These are phyloP conservation scores for Pomacea maculata DNA, from an alignment of 1,140 invertebrate genomes.

Conservation along the genomic window DNA sequence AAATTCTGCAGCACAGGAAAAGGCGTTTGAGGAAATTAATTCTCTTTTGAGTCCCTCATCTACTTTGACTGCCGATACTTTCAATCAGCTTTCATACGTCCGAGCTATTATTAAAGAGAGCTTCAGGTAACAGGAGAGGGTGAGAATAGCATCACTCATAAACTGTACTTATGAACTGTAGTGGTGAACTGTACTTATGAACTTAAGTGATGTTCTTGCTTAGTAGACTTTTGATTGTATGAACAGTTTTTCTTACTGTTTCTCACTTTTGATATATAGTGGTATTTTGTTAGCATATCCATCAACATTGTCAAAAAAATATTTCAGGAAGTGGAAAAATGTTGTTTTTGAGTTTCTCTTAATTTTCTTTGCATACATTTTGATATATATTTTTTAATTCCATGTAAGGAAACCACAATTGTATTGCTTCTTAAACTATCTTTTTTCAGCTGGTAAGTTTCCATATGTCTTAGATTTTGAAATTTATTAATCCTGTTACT, in stretches of 20 bases:
- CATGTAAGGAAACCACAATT: not conserved
- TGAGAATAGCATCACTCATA: too few species aligned
- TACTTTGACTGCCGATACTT: slow-evolving; percentile 73
- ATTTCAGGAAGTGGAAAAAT: not conserved
- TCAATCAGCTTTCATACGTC: slow-evolving; percentile 77
- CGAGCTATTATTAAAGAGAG: slow-evolving; percentile 74
- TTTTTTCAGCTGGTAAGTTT: not conserved
- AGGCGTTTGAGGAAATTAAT: slow-evolving; percentile 79
- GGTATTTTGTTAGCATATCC: not conserved
- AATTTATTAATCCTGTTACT: slow-evolving; percentile 17
- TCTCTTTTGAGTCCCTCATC: slow-evolving; percentile 68
- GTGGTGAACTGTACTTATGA: not conserved
- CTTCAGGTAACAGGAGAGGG: slow-evolving; percentile 8
- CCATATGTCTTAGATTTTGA: too few species aligned
- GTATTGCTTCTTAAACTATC: not conserved
- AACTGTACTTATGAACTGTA: too few species aligned
- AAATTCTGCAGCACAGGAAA: slow-evolving; percentile 77
- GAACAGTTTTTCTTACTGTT: too few species aligned
- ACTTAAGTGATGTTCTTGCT: not conserved
- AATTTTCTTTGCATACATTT: not conserved
- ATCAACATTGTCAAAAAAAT: not conserved
- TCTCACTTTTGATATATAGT: not conserved
- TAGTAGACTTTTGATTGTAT: not conserved
- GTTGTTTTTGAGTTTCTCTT: not conserved
- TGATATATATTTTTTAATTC: not conserved